phyloP scores from a whole-genome alignment of 1,140 invertebrate species.

The Phenacoccus solenopsis region DNA sequence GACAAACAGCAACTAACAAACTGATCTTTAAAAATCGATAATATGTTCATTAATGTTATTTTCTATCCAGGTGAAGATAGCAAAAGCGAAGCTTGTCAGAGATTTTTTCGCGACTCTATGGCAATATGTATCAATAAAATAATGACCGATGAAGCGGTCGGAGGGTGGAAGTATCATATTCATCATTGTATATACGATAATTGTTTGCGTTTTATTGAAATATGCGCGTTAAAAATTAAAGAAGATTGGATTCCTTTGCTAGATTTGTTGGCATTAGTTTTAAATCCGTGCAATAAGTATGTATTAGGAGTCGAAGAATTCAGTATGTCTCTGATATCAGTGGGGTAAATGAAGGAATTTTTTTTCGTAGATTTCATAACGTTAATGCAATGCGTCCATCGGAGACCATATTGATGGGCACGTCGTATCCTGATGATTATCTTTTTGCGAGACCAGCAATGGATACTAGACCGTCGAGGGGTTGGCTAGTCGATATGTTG shows the following conservation, averaged over 20 bases:
- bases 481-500: constrained; percentile 91
- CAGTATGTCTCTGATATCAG: neutral
- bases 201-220: constrained; percentile 78
- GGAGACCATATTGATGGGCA: constrained; percentile 55
- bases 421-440: constrained; percentile 52
- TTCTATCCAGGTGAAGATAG: constrained; percentile 81
- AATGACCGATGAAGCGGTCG: constrained; percentile 94
- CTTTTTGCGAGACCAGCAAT: constrained; percentile 66
- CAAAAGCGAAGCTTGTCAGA: constrained; percentile 78
- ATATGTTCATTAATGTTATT: too few relatives aligned
- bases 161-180: constrained; percentile 94
- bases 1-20: too few relatives aligned
- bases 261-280: constrained; percentile 82
- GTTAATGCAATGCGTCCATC: constrained; percentile 74
- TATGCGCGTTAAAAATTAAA: constrained; percentile 79
- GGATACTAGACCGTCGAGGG: constrained; percentile 62
- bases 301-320: constrained; percentile 24
- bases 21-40: too few relatives aligned
- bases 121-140: constrained; percentile 95
- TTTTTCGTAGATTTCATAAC: constrained; percentile 64
- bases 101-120: constrained; percentile 88
- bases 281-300: constrained; percentile 86
- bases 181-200: constrained; percentile 90
- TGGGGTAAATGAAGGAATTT: neutral
- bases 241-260: constrained; percentile 89